phyloP scores from a whole-genome alignment of 2,888 invertebrate genomes.

The Margaritifera margaritifera region DNA sequence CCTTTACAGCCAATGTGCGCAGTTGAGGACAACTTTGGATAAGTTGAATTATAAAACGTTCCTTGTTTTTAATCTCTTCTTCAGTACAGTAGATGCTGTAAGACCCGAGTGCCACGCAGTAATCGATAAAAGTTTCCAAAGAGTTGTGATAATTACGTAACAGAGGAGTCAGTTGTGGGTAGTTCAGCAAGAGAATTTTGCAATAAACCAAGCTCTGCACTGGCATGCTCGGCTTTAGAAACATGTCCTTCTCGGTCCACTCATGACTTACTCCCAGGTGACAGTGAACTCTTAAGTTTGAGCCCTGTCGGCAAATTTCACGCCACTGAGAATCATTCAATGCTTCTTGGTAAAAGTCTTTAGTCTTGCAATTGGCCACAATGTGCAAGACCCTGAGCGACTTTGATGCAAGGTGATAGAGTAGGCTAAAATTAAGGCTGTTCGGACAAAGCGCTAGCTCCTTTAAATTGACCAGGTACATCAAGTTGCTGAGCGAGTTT shows the following conservation, averaged over 20 bases:
- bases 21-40: conserved; percentile 35
- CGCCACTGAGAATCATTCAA: conserved; percentile 42
- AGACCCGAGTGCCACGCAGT: conserved; percentile 17
- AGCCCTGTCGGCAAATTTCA: conserved; percentile 32
- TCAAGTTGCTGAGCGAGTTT: conserved; percentile 37
- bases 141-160: conserved; percentile 28
- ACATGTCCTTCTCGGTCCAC: conserved; percentile 42
- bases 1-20: conserved; percentile 36
- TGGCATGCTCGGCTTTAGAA: conserved; percentile 41
- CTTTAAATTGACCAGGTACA: conserved; percentile 44
- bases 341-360: conserved; percentile 38
- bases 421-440: conserved; percentile 39
- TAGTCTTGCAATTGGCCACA: conserved; percentile 31
- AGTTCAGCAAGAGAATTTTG: conserved; percentile 32
- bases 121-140: conserved; percentile 41
- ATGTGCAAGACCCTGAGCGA: conserved; percentile 39
- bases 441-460: conserved; percentile 41
- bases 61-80: conserved; percentile 7
- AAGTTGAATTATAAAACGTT: conserved; percentile 24
- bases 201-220: conserved; percentile 33
- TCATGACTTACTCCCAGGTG: conserved; percentile 34
- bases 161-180: conserved; percentile 15
- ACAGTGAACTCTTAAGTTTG: conserved; percentile 35
- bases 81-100: conserved; percentile 21
- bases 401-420: conserved; percentile 35